Percentiles rank a stretch among this genome's conserved stretches.
phyloP scores from a whole-genome alignment of 2,888 invertebrate species.

The Agrilus cyanescens region DNA sequence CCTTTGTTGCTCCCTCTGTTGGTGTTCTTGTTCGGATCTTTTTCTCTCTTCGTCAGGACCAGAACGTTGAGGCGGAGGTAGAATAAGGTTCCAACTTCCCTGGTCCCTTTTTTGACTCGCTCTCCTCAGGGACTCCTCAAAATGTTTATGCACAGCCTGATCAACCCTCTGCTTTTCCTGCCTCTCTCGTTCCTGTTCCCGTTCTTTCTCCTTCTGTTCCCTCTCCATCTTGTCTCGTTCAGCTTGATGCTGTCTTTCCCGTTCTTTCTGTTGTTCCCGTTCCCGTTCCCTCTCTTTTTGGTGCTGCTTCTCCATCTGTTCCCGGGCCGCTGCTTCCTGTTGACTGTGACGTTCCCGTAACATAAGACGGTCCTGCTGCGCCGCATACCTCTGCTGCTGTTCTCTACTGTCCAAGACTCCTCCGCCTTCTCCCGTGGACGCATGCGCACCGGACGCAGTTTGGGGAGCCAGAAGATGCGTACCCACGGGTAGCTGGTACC shows the following conservation, averaged over 20 bases:
- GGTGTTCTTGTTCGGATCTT: slow-evolving; percentile 30
- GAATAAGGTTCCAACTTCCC: slow-evolving; percentile 26
- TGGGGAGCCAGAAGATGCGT: slow-evolving; percentile 35
- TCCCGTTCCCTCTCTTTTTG: slow-evolving; percentile 42
- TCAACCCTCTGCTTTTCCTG: slow-evolving; percentile 49
- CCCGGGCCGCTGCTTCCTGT: slow-evolving; percentile 52
- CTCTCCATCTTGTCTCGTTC: slow-evolving; percentile 41
- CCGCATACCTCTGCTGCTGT: too few relatives aligned
- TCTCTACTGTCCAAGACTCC: neutral
- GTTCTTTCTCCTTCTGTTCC: slow-evolving; percentile 39
- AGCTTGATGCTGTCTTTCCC: slow-evolving; percentile 37
- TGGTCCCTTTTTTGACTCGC: slow-evolving; percentile 50
- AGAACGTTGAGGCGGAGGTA: slow-evolving; percentile 24
- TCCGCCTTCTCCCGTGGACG: slow-evolving; percentile 33
- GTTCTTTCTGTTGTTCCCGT: too few relatives aligned
- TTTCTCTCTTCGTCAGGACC: slow-evolving; percentile 32
- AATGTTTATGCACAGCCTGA: slow-evolving; percentile 74
- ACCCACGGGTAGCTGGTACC: slow-evolving; percentile 42
- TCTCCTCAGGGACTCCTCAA: slow-evolving; percentile 73
- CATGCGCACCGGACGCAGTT: slow-evolving; percentile 24
- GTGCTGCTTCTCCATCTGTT: slow-evolving; percentile 36
- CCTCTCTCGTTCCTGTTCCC: slow-evolving; percentile 39
- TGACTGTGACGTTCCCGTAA: slow-evolving; percentile 45
- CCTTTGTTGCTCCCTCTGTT: slow-evolving; percentile 31
- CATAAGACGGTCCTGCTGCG: neutral